Conservation (phyloP, 2,888 invertebrate genomes). For the Ecdyonurus torrentis region DNA sequence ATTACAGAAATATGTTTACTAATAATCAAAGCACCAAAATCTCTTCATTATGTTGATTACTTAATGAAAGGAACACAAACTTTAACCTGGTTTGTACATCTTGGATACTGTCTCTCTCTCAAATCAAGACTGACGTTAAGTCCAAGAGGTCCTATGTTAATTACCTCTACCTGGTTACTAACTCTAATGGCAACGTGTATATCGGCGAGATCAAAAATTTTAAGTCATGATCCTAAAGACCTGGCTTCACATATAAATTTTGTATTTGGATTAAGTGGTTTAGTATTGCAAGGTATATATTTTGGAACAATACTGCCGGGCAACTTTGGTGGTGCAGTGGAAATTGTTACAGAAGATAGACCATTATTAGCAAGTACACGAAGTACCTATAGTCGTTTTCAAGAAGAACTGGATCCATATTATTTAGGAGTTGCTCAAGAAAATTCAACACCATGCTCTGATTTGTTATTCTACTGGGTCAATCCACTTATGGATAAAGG, state of each 20-base stretch:
- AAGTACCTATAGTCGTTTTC: conserved; percentile 42
- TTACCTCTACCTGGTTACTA: conserved; percentile 51
- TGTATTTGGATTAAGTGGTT: conserved; percentile 40
- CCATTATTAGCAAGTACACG: conserved; percentile 31
- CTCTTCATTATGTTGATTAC: conserved; percentile 42
- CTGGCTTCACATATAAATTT: conserved; percentile 20
- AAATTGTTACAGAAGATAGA: conserved; percentile 34
- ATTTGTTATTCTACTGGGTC: conserved; percentile 77
- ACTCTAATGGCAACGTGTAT: conserved; percentile 48
- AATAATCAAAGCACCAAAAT: conserved; percentile 19
- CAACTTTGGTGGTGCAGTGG: conserved; percentile 2
- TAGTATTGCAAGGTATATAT: conserved; percentile 31
- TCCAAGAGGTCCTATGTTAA: conserved; percentile 53
- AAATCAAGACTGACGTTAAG: conserved; percentile 33
- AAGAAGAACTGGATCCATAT: conserved; percentile 44
- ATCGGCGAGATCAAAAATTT: conserved; percentile 46
- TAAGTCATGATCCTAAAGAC: conserved; percentile 25
- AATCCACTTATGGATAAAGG: conserved; percentile 71
- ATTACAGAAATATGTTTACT: conserved; percentile 37
- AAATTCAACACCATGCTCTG: conserved; percentile 47
- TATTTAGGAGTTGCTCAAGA: conserved; percentile 73
- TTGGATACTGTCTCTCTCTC: conserved; percentile 51
- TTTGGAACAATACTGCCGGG: conserved; percentile 8
- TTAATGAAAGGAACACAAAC: conserved; percentile 51
- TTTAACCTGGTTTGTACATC: conserved; percentile 67